These are phyloP conservation scores for Tinea trinotella DNA, from an alignment of 2,888 invertebrate species.

Conservation along the genomic window DNA sequence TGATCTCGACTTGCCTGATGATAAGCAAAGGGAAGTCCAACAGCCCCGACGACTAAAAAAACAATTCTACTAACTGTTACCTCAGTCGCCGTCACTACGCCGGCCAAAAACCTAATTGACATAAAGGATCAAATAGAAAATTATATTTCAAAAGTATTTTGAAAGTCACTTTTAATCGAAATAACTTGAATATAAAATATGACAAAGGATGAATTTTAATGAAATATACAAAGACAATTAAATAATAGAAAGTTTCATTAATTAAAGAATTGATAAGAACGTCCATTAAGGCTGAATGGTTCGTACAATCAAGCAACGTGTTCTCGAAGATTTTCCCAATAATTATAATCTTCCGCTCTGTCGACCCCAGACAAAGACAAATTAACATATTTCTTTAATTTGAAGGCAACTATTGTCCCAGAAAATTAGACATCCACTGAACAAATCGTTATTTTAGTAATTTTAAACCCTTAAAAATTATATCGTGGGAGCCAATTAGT, in stretches of 20 bases:
- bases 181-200: neutral
- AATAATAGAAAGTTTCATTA: neutral
- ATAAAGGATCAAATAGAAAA: too few species aligned
- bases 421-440: conserved; percentile 57
- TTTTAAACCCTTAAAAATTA: conserved; percentile 44
- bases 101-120: too few species aligned
- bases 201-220: too few species aligned
- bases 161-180: neutral
- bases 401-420: conserved; percentile 59
- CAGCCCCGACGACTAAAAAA: too few species aligned
- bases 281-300: conserved; percentile 34
- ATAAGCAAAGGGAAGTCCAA: too few species aligned
- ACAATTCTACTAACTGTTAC: too few species aligned
- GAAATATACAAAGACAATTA: neutral
- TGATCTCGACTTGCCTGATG: too few species aligned
- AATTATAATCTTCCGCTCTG: conserved; percentile 68
- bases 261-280: conserved; percentile 27
- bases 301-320: conserved; percentile 41
- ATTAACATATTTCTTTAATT: conserved; percentile 68
- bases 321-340: conserved; percentile 51
- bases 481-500: conserved; percentile 53
- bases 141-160: too few species aligned
- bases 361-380: conserved; percentile 55
- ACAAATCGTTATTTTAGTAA: conserved; percentile 49
- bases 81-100: too few species aligned